Percentiles rank a stretch among this genome's conserved stretches.
phyloP scores from a whole-genome alignment of 2,888 invertebrate species.

The Dysmachus trigonus region DNA sequence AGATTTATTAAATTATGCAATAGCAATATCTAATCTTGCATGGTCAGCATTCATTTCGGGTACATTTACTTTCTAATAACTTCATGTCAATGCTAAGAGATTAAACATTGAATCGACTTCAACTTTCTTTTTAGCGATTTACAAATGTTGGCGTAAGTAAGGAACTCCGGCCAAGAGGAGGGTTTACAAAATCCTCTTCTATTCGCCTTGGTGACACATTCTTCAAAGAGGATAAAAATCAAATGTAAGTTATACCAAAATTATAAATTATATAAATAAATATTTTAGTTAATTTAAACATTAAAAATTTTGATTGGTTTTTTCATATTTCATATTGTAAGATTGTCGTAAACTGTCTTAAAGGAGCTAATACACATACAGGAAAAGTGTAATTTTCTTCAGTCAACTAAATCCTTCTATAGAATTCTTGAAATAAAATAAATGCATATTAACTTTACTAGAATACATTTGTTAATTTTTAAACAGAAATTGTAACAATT shows the following conservation, averaged over 20 bases:
- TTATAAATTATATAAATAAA: too few relatives aligned
- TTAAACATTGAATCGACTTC: not conserved
- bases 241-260: slow-evolving; percentile 39
- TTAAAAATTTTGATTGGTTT: too few relatives aligned
- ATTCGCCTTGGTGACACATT: slow-evolving; percentile 40
- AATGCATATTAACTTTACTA: too few relatives aligned
- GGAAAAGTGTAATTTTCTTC: too few relatives aligned
- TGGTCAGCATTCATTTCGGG: not conserved
- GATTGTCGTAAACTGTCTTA: too few relatives aligned
- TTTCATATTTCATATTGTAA: too few relatives aligned
- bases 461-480: too few relatives aligned
- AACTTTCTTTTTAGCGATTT: slow-evolving; percentile 40
- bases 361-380: too few relatives aligned
- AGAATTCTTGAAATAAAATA: too few relatives aligned
- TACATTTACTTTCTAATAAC: not conserved
- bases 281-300: too few relatives aligned
- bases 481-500: too few relatives aligned
- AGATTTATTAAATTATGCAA: not conserved
- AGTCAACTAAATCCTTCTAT: too few relatives aligned
- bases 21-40: not conserved
- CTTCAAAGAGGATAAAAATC: slow-evolving; percentile 40
- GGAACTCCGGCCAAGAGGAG: slow-evolving; percentile 17
- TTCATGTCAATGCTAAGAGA: not conserved
- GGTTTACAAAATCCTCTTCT: not conserved
- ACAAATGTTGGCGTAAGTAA: slow-evolving; percentile 47